Conservation (phyloP, 2,888 invertebrate species). For the Pheosia tremula region DNA sequence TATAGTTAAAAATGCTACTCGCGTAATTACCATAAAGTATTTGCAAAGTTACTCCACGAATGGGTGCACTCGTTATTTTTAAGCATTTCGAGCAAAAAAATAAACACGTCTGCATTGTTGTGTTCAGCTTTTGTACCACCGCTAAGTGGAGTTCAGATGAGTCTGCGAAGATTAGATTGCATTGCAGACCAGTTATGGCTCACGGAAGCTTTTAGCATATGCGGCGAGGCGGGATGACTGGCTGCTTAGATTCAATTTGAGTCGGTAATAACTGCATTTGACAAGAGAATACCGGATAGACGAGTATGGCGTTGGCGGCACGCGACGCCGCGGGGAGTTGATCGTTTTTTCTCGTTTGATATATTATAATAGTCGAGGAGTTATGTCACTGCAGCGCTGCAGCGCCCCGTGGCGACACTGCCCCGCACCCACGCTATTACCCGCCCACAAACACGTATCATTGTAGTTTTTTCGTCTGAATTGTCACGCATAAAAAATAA, state of each 20-base stretch:
- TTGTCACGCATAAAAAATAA: conserved; percentile 44
- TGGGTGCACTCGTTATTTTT: conserved; percentile 36
- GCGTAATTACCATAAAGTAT: conserved; percentile 44
- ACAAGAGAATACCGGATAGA: conserved; percentile 57
- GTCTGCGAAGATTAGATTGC: conserved; percentile 50
- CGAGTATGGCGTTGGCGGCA: conserved; percentile 62
- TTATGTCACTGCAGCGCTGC: conserved; percentile 64
- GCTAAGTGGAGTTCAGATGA: conserved; percentile 52
- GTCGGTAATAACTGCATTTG: conserved; percentile 58
- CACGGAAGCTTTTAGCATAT: conserved; percentile 66
- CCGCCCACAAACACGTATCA: conserved; percentile 62
- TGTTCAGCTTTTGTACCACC: conserved; percentile 47
- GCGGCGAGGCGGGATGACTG: conserved; percentile 45
- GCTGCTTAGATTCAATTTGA: conserved; percentile 67
- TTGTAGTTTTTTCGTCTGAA: conserved; percentile 69
- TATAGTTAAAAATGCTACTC: conserved; percentile 45
- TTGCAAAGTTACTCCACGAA: conserved; percentile 34
- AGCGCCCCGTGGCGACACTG: conserved; percentile 39
- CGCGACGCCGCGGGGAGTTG: conserved; percentile 75
- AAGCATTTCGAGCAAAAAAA: conserved; percentile 17
- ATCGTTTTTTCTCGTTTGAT: conserved; percentile 64
- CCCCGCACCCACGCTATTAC: conserved; percentile 63
- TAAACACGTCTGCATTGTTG: conserved; percentile 27
- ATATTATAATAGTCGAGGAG: conserved; percentile 74
- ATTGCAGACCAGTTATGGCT: conserved; percentile 41